These are phyloP conservation scores for Prionailurus bengalensis DNA, from an alignment of 2,113 vertebrate species.

Conservation along the genomic window DNA sequence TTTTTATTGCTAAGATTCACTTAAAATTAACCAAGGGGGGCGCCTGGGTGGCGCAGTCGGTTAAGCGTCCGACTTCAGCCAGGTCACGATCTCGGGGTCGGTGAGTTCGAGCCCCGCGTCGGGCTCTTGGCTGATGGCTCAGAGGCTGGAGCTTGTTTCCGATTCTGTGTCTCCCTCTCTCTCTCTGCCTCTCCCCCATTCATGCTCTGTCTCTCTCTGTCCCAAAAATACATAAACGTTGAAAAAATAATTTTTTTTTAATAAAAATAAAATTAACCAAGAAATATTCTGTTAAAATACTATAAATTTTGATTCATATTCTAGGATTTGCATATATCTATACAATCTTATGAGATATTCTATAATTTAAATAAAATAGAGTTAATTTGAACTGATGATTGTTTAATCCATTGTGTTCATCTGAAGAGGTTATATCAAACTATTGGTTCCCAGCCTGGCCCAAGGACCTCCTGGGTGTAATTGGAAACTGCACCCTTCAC, in stretches of 20 bases:
- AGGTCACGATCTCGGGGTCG: no score
- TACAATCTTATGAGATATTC: not conserved
- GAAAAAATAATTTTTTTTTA: no score
- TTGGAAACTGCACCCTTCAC: not conserved
- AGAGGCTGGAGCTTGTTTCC: no score
- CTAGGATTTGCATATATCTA: not conserved
- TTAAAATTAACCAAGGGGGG: not conserved
- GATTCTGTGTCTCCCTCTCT: no score
- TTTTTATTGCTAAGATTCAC: not conserved
- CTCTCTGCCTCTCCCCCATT: no score
- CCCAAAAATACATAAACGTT: no score
- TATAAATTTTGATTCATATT: not conserved
- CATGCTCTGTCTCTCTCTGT: no score
- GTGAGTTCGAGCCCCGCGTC: no score
- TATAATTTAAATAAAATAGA: not conserved
- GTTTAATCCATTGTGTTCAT: not conserved
- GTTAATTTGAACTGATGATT: not conserved
- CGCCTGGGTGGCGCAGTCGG: no score
- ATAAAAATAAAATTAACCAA: not conserved
- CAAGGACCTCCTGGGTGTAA: not conserved
- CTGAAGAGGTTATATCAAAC: not conserved
- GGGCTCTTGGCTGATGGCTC: no score
- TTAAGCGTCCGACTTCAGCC: no score
- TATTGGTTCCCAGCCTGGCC: not conserved
- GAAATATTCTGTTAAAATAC: not conserved